phyloP scores from a whole-genome alignment of 2,797 vertebrate genomes.

The Chelon auratus region DNA sequence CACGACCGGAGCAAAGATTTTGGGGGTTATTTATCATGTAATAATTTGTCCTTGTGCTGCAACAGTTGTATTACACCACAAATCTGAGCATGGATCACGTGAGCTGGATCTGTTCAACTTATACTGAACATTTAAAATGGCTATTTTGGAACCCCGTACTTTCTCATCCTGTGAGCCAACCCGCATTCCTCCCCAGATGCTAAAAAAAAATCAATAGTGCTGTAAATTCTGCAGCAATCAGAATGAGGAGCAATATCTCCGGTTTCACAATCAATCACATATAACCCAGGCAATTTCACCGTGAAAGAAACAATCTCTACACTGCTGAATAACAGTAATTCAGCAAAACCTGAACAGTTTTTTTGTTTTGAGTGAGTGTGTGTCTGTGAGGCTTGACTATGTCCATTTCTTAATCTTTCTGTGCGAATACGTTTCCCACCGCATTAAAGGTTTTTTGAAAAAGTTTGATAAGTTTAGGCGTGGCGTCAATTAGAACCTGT shows the following conservation, averaged over 20 bases:
- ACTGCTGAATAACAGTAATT: neutral
- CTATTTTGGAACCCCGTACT: slow-evolving; percentile 27
- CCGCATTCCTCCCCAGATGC: slow-evolving; percentile 55
- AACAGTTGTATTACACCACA: slow-evolving; percentile 5
- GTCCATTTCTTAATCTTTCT: neutral
- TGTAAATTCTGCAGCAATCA: slow-evolving; percentile 56
- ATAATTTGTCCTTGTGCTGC: neutral
- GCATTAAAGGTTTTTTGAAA: neutral
- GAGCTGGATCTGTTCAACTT: slow-evolving; percentile 26
- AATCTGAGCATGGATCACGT: slow-evolving; percentile 19
- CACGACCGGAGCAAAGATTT: slow-evolving; percentile 43
- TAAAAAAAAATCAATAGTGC: slow-evolving; percentile 60
- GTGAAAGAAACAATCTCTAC: neutral
- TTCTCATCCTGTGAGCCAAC: slow-evolving; percentile 42
- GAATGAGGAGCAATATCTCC: slow-evolving; percentile 32
- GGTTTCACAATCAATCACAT: slow-evolving; percentile 42
- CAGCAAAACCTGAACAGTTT: slow-evolving; percentile 1
- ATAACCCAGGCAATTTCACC: slow-evolving; percentile 9
- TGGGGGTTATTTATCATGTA: slow-evolving; percentile 10
- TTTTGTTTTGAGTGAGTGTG: neutral
- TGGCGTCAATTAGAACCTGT: neutral
- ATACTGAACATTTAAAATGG: slow-evolving; percentile 21
- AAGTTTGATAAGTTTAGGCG: neutral
- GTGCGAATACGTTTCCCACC: neutral
- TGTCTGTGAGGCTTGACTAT: neutral